Evolutionary conservation across 2,888 invertebrate genomes (phyloP), one percentile per base, ranked within the genome.

Genomic region (Apamea anceps): DNA sequence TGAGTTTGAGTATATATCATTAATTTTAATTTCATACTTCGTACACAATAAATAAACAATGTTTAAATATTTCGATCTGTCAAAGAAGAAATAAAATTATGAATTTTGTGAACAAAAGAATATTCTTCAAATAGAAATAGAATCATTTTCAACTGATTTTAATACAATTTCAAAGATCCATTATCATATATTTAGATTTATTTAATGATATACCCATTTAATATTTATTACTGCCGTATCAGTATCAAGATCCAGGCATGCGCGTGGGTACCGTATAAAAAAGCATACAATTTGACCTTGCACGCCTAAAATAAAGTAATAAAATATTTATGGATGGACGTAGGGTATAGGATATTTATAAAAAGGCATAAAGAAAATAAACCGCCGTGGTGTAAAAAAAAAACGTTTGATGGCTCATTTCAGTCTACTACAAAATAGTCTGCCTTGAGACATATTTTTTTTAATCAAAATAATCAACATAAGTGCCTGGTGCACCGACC

Each of bases 331-430:
- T 79, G 76, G 67, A 68, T 71, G 65, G 77, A 72, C 42, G 66
- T 70, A 85, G 71, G 68, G 63, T 66, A 79, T 79, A 45, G 5
- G 68, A 82, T 85, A 82, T 87, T 87, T 85, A 86, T 74, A 70
- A 79, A 68, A 66, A 51, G 70, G 51, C 42, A 32, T 70, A 72
- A 73, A 65, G 60, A 75, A 75, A 77, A 81, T 87, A 85, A 77
- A 70, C 77, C 32, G 12, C 62, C 15, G 21, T 28, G 54, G 45
- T 28, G 10, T 84, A 76, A 74, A 73, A 76, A 74, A 73, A 67
- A 71, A 51, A 57, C 45, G 45, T 62, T 63, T 70, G 28, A 76
- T 70, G 48, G 54, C 18, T 66, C n/a, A 71, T 73, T 85, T 70
- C 66, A 15, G 8, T 60, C 6, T 63, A 18, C 8, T 37, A 12